Evolutionary conservation across 2,113 vertebrate species (phyloP), one percentile per base, ranked within the genome.

Genomic region (Sceloporus undulatus): DNA sequence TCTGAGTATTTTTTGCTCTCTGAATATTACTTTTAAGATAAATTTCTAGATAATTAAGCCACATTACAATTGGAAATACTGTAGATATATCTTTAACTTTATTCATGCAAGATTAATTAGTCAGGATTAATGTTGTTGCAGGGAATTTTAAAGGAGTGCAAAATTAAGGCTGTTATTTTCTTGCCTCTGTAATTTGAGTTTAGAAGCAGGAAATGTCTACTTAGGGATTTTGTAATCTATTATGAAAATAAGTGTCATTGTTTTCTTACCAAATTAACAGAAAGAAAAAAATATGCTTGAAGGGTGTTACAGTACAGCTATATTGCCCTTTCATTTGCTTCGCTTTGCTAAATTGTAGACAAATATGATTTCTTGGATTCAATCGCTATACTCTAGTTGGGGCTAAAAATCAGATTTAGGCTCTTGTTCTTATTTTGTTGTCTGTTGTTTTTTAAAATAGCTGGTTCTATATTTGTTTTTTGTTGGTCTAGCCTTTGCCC

Each of bases 161-260:
- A 78, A 40, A 59, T 89, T 87, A 11, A 62, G 56, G 90, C 65
- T 90, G 42, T 54, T 90, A 14, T 87, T 92, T 86, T 91, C 75
- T 83, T 94, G 18, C 21, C 85, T 42, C 48, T 90, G 56, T 18
- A 13, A 9, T 83, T 84, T 91, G 74, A 59, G 19, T 23, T 19
- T n/a, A 81, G 91, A 19, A 84, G 68, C 27, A 88, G 87, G 84
- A 6, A 18, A 66, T 91, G 88, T 89, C 14, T 85, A 10, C n/a
- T 90, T 11, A 74, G n/a, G 14, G 86, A 23, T 85, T 93, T 71
- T 11, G 68, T 85, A 84, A 87, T 42, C 2, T 78, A 16, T 89
- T 62, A 27, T 78, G 48, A 79, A 86, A 92, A 70, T 18, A 4
- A 79, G 40, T 66, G 1, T 8, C 80, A 82, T 19, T 81, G 42